phyloP scores from a whole-genome alignment of 1,140 invertebrate species.

The Cepaea nemoralis region DNA sequence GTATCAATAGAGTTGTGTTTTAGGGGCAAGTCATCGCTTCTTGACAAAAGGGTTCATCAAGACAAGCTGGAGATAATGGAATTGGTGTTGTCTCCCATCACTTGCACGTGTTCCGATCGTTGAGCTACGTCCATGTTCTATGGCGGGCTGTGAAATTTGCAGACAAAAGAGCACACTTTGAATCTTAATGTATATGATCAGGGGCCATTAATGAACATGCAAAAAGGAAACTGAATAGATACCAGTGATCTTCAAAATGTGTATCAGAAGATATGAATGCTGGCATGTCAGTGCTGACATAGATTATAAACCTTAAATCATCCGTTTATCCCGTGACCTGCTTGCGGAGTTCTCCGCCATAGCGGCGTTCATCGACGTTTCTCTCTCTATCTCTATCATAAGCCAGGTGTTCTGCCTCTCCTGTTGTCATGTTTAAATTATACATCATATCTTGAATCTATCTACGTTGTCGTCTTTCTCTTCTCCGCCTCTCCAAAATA shows the following conservation, averaged over 20 bases:
- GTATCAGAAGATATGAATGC: neutral
- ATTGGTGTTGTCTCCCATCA: neutral
- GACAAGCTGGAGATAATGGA: neutral
- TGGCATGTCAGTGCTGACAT: neutral
- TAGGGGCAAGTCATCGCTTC: conserved; percentile 2
- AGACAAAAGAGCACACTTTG: neutral
- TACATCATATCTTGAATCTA: no score
- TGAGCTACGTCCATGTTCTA: neutral
- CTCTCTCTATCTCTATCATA: no score
- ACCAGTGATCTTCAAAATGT: no score
- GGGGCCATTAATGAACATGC: neutral
- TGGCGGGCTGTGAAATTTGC: neutral
- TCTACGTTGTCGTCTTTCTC: no score
- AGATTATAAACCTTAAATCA: neutral
- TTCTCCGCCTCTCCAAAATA: no score
- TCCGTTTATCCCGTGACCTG: neutral
- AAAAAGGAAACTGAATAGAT: neutral
- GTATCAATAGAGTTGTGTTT: neutral
- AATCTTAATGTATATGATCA: neutral
- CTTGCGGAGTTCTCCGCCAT: neutral
- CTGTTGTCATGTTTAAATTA: no score
- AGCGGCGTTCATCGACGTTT: neutral
- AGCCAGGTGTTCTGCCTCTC: no score
- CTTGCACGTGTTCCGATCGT: conserved; percentile 9
- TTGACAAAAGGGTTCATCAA: conserved; percentile 2